phyloP scores from a whole-genome alignment of 2,113 vertebrate species.

The Choloepus hoffmanni region DNA sequence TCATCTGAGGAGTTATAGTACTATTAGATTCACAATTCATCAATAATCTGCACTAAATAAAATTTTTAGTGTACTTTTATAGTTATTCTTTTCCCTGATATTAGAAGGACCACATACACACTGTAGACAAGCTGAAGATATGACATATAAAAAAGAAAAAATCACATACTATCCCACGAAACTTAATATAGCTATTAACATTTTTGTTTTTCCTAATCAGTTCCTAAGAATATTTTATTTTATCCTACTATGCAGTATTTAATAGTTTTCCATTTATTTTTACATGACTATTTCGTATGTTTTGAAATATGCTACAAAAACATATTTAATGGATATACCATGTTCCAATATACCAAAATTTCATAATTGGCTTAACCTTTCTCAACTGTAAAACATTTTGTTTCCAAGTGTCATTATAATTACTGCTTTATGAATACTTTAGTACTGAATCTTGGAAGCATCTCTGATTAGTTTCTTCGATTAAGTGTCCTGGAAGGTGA shows the following conservation, averaged over 20 bases:
- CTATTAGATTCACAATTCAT: background rate
- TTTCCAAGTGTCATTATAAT: background rate
- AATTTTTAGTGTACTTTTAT: background rate
- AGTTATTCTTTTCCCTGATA: background rate
- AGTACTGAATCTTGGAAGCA: background rate
- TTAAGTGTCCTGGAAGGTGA: background rate
- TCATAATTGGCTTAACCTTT: background rate
- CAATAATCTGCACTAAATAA: background rate
- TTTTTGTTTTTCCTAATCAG: background rate
- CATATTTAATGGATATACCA: background rate
- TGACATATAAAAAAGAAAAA: background rate
- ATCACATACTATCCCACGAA: background rate
- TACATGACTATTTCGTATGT: background rate
- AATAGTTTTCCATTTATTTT: background rate
- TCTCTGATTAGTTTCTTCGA: background rate
- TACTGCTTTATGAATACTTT: background rate
- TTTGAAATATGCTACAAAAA: background rate
- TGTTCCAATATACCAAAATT: background rate
- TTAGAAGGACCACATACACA: background rate
- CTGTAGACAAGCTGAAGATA: background rate
- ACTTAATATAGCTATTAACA: background rate
- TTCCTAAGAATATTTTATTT: background rate
- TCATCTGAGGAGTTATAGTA: background rate
- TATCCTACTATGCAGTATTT: background rate
- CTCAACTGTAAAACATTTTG: background rate